Base-by-base conservation (phyloP, 2,797 vertebrate genomes). In the Diplodus puntazzo region DNA sequence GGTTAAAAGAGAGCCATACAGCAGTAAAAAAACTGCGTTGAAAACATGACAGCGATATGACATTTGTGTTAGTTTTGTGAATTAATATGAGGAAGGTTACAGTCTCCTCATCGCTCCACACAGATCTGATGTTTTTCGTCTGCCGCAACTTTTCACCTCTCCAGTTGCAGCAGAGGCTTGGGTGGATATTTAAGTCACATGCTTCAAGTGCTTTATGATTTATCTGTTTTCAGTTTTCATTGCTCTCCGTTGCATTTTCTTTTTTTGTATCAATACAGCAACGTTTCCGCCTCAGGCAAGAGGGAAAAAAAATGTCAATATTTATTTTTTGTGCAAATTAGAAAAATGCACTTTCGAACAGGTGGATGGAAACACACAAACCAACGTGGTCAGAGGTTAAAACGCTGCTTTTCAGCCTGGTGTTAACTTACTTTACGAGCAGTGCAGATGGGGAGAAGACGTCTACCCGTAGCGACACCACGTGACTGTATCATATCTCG, bases 381-480 rank as follows among this genome's bases (percentile, higher is more conserved):
- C 11, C 61, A 27, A 46, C 45, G 46, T 27, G 46, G 30, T 21
- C 18, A 27, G 43, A 68, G n/a, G n/a, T 25, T 30, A 23, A 57
- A 43, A n/a, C 23, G 4, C 39, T 69, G 60, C 30, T 69, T 69
- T 68, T 76, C 69, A 52, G 46, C 6, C 42, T 77, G 79, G 52
- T 72, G 72, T 82, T 77, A 69, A 74, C 30, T 80, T 42, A 18
- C 50, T 63, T 58, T 34, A 50, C 25, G 57, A 79, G 59, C 45
- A 69, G 55, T 49, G 46, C 20, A 57, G n/a, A 54, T 27, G 20
- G 64, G 50, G 77, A 75, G 57, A 64, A 61, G 42, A 77, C 59
- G 27, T 70, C 75, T 46, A 75, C 66, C 74, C 65, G 52, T 73
- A 77, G 52, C 25, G 57, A 74, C 66, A 71, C 72, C 54, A 70